Evolutionary conservation across 2,113 vertebrate genomes (phyloP), one percentile per base, ranked within the genome.

Genomic region (Glareola pratincola): DNA sequence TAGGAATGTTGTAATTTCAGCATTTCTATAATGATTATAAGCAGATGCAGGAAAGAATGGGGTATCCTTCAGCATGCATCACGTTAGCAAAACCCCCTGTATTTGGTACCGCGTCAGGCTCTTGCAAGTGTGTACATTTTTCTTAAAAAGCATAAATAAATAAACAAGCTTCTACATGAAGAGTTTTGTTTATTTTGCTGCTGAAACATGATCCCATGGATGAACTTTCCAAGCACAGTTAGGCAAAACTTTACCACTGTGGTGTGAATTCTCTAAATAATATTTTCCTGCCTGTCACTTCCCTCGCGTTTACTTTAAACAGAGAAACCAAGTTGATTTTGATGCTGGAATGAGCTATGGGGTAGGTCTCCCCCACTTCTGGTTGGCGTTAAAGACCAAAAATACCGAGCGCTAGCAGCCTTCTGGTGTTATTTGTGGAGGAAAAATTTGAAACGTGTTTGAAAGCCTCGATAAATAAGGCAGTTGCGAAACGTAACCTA

Each of bases 1-100:
- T 48, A 51, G 74, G 34, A 56, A 92, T 78, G 81, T 50, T 95
- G 82, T 92, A 17, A 87, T 94, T 75, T 95, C 84, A 76, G 76
- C 37, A 12, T 89, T 96, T 96, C 85, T 90, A 2, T 73, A 69
- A 80, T 12, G 53, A 59, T 53, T 75, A 14, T 27, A 59, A 88
- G 57, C 26, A 54, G 71, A 71, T 63, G 32, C 62, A 51, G 57
- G 51, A 32, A 81, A 34, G 62, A 66, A 69, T 8, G 19, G 56
- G 45, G 23, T 47, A 57, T 45, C 41, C 75, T 90, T 53, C 63
- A 73, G 57, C 48, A 26, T 23, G 29, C 20, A 90, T 34, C 14
- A 1, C 54, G 56, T 57, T 41, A 84, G 23, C 34, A 76, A 94
- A 80, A 34, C 24, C 9, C 59, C 36, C 14, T 8, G 18, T 23